Evolutionary conservation across 2,113 vertebrate genomes (phyloP).

Genomic region (Megaceryle torquata): DNA sequence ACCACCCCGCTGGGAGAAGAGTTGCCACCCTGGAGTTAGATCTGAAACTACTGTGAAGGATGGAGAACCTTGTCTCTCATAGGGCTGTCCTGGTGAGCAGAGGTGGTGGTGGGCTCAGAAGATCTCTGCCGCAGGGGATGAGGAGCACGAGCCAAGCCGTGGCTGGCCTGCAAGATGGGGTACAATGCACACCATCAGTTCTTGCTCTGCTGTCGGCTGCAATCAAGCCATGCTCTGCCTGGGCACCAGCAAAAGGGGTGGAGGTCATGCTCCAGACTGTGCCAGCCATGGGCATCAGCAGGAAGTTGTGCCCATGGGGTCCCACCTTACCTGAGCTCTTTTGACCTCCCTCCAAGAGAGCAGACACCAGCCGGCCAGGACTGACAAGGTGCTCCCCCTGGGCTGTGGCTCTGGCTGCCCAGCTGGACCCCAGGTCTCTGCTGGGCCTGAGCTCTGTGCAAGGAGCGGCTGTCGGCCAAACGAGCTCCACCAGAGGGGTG

Average conservation of each 20-base stretch:
- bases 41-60: neutral
- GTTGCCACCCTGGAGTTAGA: neutral
- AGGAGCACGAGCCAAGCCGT: neutral
- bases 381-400: neutral
- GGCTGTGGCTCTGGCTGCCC: neutral
- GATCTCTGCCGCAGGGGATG: neutral
- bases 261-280: neutral
- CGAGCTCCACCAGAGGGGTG: neutral
- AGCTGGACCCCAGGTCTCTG: neutral
- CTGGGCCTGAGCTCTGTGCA: neutral
- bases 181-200: neutral
- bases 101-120: neutral
- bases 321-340: neutral
- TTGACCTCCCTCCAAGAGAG: neutral
- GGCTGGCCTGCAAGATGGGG: neutral
- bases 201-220: neutral
- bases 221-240: neutral
- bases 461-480: neutral
- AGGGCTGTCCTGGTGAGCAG: neutral
- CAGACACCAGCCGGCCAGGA: neutral
- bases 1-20: neutral
- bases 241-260: neutral
- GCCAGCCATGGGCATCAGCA: neutral
- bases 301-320: neutral
- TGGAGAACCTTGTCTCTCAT: neutral